phyloP scores from a whole-genome alignment of 2,113 vertebrate genomes.

The Rhinoptilus africanus region DNA sequence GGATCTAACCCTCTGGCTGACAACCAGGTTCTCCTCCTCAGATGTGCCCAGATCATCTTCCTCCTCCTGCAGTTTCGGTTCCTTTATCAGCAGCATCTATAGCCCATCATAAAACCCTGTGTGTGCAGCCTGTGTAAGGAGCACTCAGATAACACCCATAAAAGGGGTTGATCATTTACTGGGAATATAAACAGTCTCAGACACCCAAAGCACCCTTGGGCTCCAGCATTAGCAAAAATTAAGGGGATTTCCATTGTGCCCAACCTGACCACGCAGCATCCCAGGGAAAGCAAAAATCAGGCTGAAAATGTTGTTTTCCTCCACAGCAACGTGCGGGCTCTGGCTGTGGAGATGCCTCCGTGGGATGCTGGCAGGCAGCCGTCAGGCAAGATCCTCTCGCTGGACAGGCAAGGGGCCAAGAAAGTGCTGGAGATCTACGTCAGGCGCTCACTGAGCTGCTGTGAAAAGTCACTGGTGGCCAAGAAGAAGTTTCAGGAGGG shows the following conservation, averaged over 20 bases:
- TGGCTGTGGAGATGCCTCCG: fast-evolving
- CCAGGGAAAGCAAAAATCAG: background rate
- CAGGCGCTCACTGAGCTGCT: constrained; percentile 76
- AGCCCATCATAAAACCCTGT: background rate
- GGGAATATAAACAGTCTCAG: background rate
- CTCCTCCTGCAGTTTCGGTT: background rate
- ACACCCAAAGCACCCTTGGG: background rate
- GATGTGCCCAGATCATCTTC: fast-evolving
- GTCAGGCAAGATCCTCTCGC: constrained; percentile 24
- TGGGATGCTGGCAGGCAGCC: background rate
- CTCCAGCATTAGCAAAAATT: background rate
- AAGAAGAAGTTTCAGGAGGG: background rate
- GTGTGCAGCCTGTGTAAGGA: background rate
- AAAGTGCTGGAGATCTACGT: constrained; percentile 80
- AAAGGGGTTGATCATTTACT: background rate
- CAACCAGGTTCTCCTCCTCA: background rate
- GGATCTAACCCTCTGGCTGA: background rate
- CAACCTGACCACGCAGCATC: fast-evolving
- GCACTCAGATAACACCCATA: background rate
- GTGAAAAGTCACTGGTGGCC: background rate
- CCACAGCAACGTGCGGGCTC: background rate
- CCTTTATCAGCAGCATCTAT: background rate
- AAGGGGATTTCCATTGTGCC: background rate
- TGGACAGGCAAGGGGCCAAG: constrained; percentile 61
- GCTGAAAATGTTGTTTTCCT: background rate